Evolutionary conservation across 2,888 invertebrate genomes (phyloP).

Genomic region (Muschampia plurimacula): DNA sequence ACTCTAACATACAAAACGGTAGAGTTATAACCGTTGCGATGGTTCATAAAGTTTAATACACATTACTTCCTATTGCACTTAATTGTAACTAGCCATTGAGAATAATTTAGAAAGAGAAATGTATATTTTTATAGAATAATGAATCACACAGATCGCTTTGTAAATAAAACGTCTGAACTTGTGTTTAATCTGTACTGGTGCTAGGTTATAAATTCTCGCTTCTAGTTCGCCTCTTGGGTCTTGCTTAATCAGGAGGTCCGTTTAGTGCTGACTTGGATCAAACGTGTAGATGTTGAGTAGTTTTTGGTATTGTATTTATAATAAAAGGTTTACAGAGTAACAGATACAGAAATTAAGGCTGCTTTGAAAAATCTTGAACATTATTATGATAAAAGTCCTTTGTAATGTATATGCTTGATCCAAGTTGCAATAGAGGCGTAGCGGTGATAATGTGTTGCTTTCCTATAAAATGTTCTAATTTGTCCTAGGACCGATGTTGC

Average conservation of each 20-base stretch:
- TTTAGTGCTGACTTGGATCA: constrained; percentile 5
- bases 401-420: constrained; percentile 4
- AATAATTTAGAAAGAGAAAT: constrained; percentile 1
- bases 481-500: constrained; percentile 29
- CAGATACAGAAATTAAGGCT: constrained; percentile 10
- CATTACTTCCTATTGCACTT: constrained; percentile 11
- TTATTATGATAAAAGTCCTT: neutral
- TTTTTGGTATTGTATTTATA: constrained; percentile 18
- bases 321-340: neutral
- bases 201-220: constrained; percentile 42
- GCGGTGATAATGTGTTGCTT: constrained; percentile 32
- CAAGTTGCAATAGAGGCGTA: constrained; percentile 15
- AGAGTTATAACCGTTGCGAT: neutral
- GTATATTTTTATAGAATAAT: constrained; percentile 23
- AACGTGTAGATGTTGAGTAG: neutral
- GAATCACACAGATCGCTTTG: constrained; percentile 26
- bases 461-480: constrained; percentile 31
- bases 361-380: constrained; percentile 10
- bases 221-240: constrained; percentile 26
- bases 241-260: neutral
- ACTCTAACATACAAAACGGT: neutral
- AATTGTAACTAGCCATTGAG: neutral
- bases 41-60: neutral
- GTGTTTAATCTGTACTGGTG: constrained; percentile 43
- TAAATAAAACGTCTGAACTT: constrained; percentile 25